These are phyloP conservation scores for Heterotilapia buettikoferi DNA, from an alignment of 2,113 vertebrate genomes.

Conservation along the genomic window DNA sequence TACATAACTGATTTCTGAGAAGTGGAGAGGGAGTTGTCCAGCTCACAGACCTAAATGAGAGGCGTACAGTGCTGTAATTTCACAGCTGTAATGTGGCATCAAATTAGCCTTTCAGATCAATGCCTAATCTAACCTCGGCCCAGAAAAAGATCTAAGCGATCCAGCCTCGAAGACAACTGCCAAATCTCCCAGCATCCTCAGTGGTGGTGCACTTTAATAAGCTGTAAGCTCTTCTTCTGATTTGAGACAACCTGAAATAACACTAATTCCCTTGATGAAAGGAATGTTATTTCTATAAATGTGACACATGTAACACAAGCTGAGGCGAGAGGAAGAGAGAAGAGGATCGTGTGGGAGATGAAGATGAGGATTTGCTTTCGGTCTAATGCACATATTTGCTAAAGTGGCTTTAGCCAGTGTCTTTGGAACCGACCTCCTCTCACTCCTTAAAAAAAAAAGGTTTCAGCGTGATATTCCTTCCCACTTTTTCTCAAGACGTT, in stretches of 20 bases:
- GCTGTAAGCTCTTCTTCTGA: slow-evolving; percentile 65
- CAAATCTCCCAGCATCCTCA: slow-evolving; percentile 52
- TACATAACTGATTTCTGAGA: slow-evolving; percentile 41
- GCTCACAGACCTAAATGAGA: slow-evolving; percentile 31
- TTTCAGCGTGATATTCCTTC: slow-evolving; percentile 34
- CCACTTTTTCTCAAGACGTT: slow-evolving; percentile 35
- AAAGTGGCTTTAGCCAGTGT: slow-evolving; percentile 35
- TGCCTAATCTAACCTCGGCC: slow-evolving; percentile 65
- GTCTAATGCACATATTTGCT: slow-evolving; percentile 45
- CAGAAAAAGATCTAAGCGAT: slow-evolving; percentile 55
- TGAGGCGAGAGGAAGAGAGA: slow-evolving; percentile 1
- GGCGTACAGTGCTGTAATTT: slow-evolving; percentile 52
- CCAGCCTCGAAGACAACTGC: slow-evolving; percentile 32
- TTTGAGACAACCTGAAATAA: slow-evolving; percentile 72
- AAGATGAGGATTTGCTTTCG: slow-evolving; percentile 44
- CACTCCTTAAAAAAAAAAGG: not conserved
- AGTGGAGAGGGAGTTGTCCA: slow-evolving; percentile 39
- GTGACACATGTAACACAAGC: slow-evolving; percentile 61
- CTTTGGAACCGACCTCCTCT: slow-evolving; percentile 29
- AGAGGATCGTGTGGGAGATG: slow-evolving; percentile 7
- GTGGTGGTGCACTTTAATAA: slow-evolving; percentile 61
- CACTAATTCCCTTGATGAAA: slow-evolving; percentile 62
- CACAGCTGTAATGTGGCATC: slow-evolving; percentile 65
- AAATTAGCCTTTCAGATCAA: slow-evolving; percentile 71
- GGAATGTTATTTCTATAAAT: slow-evolving; percentile 66